Percentiles rank a stretch among this genome's conserved stretches.
Conservation (phyloP, 2,797 vertebrate species). For the Philypnodon macrostomus region DNA sequence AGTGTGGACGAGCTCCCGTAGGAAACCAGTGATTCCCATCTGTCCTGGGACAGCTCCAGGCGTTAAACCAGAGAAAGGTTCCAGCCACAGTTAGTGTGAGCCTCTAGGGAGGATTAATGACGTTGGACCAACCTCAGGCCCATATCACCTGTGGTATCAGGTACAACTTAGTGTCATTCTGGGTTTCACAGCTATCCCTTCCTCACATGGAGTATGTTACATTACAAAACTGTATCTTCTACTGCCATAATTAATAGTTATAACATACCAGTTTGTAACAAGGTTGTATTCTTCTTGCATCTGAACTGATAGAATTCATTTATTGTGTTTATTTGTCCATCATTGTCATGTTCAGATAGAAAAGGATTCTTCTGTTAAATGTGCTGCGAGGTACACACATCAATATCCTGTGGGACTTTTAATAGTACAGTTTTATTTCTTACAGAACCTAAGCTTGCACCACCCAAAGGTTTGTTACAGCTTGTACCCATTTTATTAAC, state of each 20-base stretch:
- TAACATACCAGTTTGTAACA: no score
- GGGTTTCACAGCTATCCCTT: background rate
- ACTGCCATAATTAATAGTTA: no score
- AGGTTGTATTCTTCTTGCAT: no score
- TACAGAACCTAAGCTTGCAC: background rate
- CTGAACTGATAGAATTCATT: no score
- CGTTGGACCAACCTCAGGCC: conserved; percentile 11
- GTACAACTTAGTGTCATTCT: conserved; percentile 16
- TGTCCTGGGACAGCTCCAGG: conserved; percentile 36
- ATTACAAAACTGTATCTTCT: conserved; percentile 1
- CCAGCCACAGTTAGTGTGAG: conserved; percentile 38
- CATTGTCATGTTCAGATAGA: background rate
- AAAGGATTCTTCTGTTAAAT: background rate
- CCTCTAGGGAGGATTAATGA: conserved; percentile 45
- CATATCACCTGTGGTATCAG: conserved; percentile 28
- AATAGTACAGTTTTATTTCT: conserved; percentile 6
- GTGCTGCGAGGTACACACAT: background rate
- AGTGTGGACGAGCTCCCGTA: conserved; percentile 30
- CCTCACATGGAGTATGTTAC: background rate
- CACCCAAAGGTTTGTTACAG: conserved; percentile 10
- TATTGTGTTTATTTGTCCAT: no score
- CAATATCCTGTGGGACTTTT: conserved; percentile 1
- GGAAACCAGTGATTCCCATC: conserved; percentile 44
- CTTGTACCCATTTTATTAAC: background rate
- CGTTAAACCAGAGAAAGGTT: conserved; percentile 42